phyloP scores from a whole-genome alignment of 2,888 invertebrate genomes.

The Dorcus hopei region DNA sequence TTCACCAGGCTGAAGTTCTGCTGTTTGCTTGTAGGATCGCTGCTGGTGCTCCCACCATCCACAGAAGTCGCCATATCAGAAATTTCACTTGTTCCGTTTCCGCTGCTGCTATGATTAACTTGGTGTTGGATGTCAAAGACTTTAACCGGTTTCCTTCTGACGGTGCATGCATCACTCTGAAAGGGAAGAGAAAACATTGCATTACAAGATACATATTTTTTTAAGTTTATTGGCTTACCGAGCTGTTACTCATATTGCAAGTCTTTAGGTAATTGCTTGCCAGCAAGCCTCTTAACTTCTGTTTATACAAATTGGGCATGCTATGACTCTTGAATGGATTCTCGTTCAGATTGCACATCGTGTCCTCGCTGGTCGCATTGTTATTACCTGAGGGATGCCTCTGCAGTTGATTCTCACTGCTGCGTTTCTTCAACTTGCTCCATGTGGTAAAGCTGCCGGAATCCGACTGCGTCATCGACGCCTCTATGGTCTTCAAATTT shows the following conservation, averaged over 20 bases:
- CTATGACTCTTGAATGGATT: conserved; percentile 70
- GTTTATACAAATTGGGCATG: conserved; percentile 68
- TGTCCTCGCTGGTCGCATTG: conserved; percentile 54
- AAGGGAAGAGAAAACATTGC: conserved; percentile 9
- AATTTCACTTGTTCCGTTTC: conserved; percentile 36
- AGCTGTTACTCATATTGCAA: conserved; percentile 61
- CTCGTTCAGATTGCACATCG: conserved; percentile 58
- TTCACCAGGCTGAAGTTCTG: conserved; percentile 80
- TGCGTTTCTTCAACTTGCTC: conserved; percentile 79
- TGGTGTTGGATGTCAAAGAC: conserved; percentile 50
- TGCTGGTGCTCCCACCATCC: conserved; percentile 41
- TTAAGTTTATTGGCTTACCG: conserved; percentile 53
- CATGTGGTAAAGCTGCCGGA: conserved; percentile 80
- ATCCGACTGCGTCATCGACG: conserved; percentile 85
- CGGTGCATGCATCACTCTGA: conserved; percentile 39
- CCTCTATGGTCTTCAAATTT: conserved; percentile 47
- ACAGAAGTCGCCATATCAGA: conserved; percentile 50
- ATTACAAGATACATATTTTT: neutral
- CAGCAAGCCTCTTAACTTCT: conserved; percentile 55
- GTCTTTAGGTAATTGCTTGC: conserved; percentile 52
- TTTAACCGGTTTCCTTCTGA: conserved; percentile 42
- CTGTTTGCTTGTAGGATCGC: conserved; percentile 46
- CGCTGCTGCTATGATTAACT: conserved; percentile 38
- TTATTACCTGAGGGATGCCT: conserved; percentile 47
- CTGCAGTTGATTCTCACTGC: conserved; percentile 51